Conservation (phyloP, 2,888 invertebrate genomes). For the Drosophila lutescens region DNA sequence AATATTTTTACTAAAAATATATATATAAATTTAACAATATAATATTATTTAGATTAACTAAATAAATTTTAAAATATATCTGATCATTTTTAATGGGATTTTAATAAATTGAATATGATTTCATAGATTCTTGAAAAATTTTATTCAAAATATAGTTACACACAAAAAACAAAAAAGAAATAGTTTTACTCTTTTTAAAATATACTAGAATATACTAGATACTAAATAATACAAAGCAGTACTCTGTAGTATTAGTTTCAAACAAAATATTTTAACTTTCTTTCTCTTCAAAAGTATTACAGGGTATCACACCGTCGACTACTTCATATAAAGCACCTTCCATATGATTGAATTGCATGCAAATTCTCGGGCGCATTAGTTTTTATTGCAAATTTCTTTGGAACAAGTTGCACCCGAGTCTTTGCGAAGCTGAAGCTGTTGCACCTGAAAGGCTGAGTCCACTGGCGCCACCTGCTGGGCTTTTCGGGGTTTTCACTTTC, state of each 20-base stretch:
- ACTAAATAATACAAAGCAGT: too few relatives aligned
- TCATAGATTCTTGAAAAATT: too few relatives aligned
- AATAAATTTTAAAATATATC: too few relatives aligned
- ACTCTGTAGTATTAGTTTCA: too few relatives aligned
- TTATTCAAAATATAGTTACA: too few relatives aligned
- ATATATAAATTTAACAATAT: too few relatives aligned
- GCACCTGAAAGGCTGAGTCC: conserved; percentile 14
- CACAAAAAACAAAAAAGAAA: too few relatives aligned
- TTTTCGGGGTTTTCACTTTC: conserved; percentile 69
- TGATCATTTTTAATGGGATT: background rate
- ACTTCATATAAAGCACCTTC: background rate
- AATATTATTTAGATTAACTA: too few relatives aligned
- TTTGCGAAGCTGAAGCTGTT: background rate
- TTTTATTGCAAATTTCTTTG: conserved; percentile 63
- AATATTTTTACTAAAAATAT: too few relatives aligned
- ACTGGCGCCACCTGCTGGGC: conserved; percentile 41
- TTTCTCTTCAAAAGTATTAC: background rate
- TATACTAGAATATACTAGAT: too few relatives aligned
- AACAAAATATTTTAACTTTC: too few relatives aligned
- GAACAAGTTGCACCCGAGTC: conserved; percentile 29
- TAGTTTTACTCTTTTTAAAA: too few relatives aligned
- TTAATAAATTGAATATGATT: background rate
- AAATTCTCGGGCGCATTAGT: conserved; percentile 65
- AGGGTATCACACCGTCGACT: conserved; percentile 36
- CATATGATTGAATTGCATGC: conserved; percentile 70